A percentile compares a stretch with the other conserved stretches of the same genome.
phyloP scores from a whole-genome alignment of 1,140 invertebrate genomes.

The Antheraea pernyi region DNA sequence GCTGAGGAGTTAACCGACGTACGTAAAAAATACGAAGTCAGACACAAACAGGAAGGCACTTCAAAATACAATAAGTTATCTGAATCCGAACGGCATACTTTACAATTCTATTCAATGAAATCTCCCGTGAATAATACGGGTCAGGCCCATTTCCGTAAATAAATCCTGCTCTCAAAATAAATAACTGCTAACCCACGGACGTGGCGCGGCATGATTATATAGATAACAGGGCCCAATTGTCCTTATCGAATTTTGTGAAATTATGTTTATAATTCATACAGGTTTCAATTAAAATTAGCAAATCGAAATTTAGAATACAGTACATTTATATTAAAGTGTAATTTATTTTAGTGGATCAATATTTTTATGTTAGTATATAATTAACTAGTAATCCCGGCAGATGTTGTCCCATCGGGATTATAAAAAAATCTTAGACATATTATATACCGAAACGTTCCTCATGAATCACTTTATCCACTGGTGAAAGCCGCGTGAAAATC shows the following conservation, averaged over 20 bases:
- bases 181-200: slow-evolving; percentile 36
- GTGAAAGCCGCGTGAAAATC: too few species aligned
- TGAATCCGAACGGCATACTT: slow-evolving; percentile 46
- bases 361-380: too few species aligned
- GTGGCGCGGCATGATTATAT: slow-evolving; percentile 17
- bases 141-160: slow-evolving; percentile 62
- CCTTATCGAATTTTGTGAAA: slow-evolving; percentile 4
- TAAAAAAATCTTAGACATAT: too few species aligned
- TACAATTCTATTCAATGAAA: slow-evolving; percentile 54
- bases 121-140: slow-evolving; percentile 65
- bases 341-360: too few species aligned
- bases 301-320: neutral
- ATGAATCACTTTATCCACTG: too few species aligned
- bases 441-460: too few species aligned
- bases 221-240: slow-evolving; percentile 14
- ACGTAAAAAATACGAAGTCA: slow-evolving; percentile 15
- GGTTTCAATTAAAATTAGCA: neutral
- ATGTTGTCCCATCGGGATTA: too few species aligned
- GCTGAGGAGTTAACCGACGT: neutral
- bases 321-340: too few species aligned
- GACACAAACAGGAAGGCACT: slow-evolving; percentile 27
- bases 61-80: slow-evolving; percentile 50
- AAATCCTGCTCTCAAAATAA: slow-evolving; percentile 66
- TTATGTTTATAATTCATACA: neutral
- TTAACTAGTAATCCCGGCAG: too few species aligned